A percentile compares a stretch with the other conserved stretches of the same genome.
Evolutionary conservation across 1,140 invertebrate genomes (phyloP).

Genomic region (Heterodera carotae): DNA sequence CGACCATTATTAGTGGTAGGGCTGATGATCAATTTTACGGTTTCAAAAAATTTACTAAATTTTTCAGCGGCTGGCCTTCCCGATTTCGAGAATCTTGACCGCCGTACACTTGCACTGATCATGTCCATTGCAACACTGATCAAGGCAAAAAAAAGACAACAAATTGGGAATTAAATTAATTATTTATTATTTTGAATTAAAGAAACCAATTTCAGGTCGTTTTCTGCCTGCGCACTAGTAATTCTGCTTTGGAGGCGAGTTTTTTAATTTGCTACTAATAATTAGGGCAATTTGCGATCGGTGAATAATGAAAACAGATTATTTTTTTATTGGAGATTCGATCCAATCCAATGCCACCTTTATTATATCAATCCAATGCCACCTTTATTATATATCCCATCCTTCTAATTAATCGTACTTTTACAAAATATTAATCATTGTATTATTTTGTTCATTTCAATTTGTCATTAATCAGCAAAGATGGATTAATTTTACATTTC

Average conservation of each 20-base stretch:
- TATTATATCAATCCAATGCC: too few relatives aligned
- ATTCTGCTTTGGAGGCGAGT: constrained; percentile 45
- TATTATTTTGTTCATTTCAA: too few relatives aligned
- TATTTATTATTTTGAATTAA: constrained; percentile 9
- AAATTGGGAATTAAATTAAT: background rate
- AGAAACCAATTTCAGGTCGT: constrained; percentile 48
- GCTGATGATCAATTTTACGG: too few relatives aligned
- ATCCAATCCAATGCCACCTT: too few relatives aligned
- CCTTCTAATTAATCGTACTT: too few relatives aligned
- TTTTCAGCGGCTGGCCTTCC: background rate
- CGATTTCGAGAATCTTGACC: constrained; percentile 59
- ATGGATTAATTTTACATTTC: too few relatives aligned
- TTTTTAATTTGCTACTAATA: background rate
- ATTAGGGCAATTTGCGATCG: background rate
- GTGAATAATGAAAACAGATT: background rate
- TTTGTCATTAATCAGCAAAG: too few relatives aligned
- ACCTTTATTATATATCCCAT: too few relatives aligned
- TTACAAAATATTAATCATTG: too few relatives aligned
- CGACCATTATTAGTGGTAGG: background rate
- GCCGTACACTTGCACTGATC: constrained; percentile 55
- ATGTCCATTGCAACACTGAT: constrained; percentile 60
- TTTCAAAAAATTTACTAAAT: background rate
- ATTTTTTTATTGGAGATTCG: background rate
- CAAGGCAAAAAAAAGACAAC: constrained; percentile 46
- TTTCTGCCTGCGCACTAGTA: constrained; percentile 50